These are phyloP conservation scores for Tragelaphus buxtoni DNA, from an alignment of 2,113 vertebrate species.

Conservation along the genomic window DNA sequence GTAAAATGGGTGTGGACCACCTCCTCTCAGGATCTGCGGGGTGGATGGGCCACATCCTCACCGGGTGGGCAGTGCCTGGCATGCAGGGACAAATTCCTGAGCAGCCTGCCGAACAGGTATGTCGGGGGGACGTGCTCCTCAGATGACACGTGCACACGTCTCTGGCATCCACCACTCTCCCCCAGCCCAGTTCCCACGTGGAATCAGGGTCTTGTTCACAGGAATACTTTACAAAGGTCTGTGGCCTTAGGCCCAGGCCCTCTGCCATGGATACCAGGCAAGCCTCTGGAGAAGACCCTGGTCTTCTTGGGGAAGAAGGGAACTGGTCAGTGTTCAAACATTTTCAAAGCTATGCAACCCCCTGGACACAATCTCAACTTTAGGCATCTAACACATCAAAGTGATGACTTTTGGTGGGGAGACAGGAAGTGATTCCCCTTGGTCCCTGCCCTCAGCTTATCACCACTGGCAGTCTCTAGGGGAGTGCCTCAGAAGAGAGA, in stretches of 20 bases:
- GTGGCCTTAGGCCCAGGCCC: not conserved
- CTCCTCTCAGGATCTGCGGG: not conserved
- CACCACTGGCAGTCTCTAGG: not conserved
- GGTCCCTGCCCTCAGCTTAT: not conserved
- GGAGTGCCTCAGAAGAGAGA: not conserved
- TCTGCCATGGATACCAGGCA: not conserved
- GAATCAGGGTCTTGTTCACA: not conserved
- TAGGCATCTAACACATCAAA: not conserved
- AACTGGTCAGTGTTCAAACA: not conserved
- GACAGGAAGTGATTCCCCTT: not conserved
- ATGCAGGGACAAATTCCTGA: not conserved
- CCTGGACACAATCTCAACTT: not conserved
- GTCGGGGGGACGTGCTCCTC: not conserved
- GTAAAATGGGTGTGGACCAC: not conserved
- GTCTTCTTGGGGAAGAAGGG: not conserved
- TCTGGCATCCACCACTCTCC: not conserved
- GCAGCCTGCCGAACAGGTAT: not conserved
- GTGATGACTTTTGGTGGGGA: not conserved
- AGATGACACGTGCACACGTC: not conserved
- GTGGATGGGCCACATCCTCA: too few relatives aligned
- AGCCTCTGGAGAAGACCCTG: not conserved
- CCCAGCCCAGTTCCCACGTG: accelerated
- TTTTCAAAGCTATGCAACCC: not conserved
- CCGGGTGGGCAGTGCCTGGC: not conserved
- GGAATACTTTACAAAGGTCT: not conserved